A percentile compares a stretch with the other conserved stretches of the same genome.
These are phyloP conservation scores for Oncopeltus fasciatus DNA, from an alignment of 1,140 invertebrate genomes.

Conservation along the genomic window DNA sequence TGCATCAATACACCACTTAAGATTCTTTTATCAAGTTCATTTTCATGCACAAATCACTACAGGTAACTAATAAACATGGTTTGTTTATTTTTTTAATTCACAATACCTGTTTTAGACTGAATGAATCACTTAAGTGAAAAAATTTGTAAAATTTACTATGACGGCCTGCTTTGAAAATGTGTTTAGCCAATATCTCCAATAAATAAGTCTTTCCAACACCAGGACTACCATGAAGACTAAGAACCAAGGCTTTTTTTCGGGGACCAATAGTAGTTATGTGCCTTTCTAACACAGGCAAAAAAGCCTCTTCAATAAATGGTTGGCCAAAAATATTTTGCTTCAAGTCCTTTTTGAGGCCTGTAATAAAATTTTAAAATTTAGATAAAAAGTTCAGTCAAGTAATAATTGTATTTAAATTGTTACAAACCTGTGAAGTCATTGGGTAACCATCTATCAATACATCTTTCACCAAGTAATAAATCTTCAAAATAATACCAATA, in stretches of 20 bases:
- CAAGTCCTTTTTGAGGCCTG: background rate
- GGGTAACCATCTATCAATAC: background rate
- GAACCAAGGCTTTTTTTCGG: constrained; percentile 45
- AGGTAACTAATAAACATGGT: too few relatives aligned
- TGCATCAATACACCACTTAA: too few relatives aligned
- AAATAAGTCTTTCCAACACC: constrained; percentile 82
- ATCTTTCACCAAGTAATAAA: background rate
- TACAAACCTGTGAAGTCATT: background rate
- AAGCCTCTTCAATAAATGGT: constrained; percentile 41
- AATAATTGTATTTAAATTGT: too few relatives aligned
- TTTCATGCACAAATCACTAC: too few relatives aligned
- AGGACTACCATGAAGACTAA: constrained; percentile 66
- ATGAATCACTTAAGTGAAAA: too few relatives aligned
- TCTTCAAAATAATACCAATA: too few relatives aligned
- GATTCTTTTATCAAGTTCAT: too few relatives aligned
- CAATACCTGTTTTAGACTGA: too few relatives aligned
- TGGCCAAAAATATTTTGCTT: constrained; percentile 39
- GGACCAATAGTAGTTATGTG: constrained; percentile 28
- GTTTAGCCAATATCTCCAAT: constrained; percentile 59
- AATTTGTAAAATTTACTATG: constrained; percentile 67
- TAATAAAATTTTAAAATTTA: too few relatives aligned
- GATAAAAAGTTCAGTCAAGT: too few relatives aligned
- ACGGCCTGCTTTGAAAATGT: constrained; percentile 55
- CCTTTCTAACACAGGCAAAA: constrained; percentile 38
- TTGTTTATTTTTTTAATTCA: too few relatives aligned